Percentiles rank a stretch among this genome's conserved stretches.
phyloP scores from a whole-genome alignment of 2,113 vertebrate genomes.

The Pseudorhombus dupliciocellatus region DNA sequence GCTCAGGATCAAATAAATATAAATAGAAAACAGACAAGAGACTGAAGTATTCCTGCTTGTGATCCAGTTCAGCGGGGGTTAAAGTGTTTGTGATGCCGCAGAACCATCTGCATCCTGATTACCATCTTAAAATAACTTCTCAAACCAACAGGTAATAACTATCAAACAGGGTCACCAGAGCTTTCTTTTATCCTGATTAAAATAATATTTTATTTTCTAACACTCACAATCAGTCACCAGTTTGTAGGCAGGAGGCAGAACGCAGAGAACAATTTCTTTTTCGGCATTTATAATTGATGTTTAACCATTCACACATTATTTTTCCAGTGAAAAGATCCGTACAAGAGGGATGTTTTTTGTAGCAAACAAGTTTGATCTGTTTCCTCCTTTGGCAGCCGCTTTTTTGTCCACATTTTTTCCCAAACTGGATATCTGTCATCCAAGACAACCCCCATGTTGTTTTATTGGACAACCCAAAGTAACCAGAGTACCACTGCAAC shows the following conservation, averaged over 20 bases:
- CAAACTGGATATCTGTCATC: not conserved
- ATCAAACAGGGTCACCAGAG: not conserved
- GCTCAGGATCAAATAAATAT: conserved; percentile 1
- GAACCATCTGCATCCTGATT: conserved; percentile 25
- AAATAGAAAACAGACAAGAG: not conserved
- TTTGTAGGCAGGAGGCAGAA: too few species aligned
- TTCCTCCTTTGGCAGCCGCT: not conserved
- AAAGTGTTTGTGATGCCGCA: conserved; percentile 22
- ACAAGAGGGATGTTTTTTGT: not conserved
- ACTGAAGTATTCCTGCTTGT: conserved; percentile 13
- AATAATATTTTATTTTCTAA: not conserved
- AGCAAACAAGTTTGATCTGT: not conserved
- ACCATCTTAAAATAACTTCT: conserved; percentile 14
- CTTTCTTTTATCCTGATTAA: not conserved
- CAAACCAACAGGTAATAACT: conserved; percentile 25
- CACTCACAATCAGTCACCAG: too few species aligned
- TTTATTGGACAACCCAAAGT: not conserved
- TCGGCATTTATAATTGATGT: too few species aligned
- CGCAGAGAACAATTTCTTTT: too few species aligned
- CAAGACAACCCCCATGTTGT: not conserved
- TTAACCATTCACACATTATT: too few species aligned
- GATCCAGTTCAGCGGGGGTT: conserved; percentile 36
- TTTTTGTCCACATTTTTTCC: not conserved
- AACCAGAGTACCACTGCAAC: too few species aligned
- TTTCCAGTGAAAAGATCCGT: too few species aligned